Evolutionary conservation across 2,888 invertebrate genomes (phyloP), one percentile per base, ranked within the genome.

Genomic region (Hypercompe scribonia): DNA sequence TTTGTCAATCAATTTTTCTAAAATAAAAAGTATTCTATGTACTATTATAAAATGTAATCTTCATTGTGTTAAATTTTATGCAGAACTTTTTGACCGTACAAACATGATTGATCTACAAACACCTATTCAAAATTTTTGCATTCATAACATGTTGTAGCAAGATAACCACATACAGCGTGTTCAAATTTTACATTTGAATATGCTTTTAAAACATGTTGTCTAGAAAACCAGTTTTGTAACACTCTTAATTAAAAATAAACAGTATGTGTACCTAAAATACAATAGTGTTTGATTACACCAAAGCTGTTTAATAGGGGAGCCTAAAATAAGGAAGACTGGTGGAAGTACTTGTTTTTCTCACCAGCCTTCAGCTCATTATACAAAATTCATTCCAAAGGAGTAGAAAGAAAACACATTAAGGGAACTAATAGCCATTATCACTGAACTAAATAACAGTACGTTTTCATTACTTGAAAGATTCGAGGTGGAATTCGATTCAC

Each of bases 401-500:
- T 76, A 73, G 78, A 84, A 83, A 86, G 85, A 81, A 83, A 76
- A 68, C 72, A 79, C 84, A 83, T 87, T 85, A 82, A 75, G 84
- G 78, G 77, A 83, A 87, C 86, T 86, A 88, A 89, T 85, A 84
- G 86, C 80, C 83, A 84, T 89, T 88, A 87, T 83, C 81, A 80
- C 81, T 80, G 85, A 80, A 82, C 79, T 84, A 82, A 81, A 81
- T 76, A 81, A 83, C 81, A 79, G 78, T 87, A 85, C 80, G 84
- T 89, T 87, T 88, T 88, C 89, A 89, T 89, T 89, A 86, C 84
- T 75, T 34, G 76, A 85, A 85, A 84, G 84, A 79, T 81, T 77
- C 82, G 84, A 82, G 84, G 76, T 69, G 83, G 82, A 75, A 86
- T 89, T 88, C 89, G 89, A 89, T 90, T 87, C 87, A 73, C 82